These are phyloP conservation scores for Ormia ochracea DNA, from an alignment of 2,888 invertebrate genomes.

Conservation along the genomic window DNA sequence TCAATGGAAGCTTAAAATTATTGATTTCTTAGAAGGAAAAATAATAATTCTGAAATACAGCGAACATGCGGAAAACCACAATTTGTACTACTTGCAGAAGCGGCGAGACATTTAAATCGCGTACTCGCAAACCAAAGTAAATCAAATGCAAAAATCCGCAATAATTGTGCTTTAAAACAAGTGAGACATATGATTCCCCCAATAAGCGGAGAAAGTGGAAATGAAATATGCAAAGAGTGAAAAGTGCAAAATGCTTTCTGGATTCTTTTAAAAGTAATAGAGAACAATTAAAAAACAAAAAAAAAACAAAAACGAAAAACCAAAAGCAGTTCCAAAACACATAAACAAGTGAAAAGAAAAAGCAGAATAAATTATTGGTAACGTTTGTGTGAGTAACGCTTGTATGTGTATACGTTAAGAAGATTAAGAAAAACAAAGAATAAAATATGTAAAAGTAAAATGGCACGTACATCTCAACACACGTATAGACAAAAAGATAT, in stretches of 20 bases:
- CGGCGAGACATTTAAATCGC: not conserved
- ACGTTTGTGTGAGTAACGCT: not conserved
- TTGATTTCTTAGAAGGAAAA: conserved; percentile 14
- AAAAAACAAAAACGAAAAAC: conserved; percentile 5
- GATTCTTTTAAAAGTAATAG: not conserved
- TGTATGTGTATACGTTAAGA: conserved; percentile 38
- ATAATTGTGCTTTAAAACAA: not conserved
- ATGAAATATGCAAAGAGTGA: conserved; percentile 38
- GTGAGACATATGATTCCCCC: not conserved
- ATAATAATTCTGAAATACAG: too few species aligned
- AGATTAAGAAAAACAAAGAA: conserved; percentile 44
- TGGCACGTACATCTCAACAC: not conserved
- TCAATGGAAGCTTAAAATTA: conserved; percentile 40
- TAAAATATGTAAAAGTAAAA: conserved; percentile 11
- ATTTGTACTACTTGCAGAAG: conserved; percentile 12
- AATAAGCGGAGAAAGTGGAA: conserved; percentile 33
- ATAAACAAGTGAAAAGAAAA: not conserved
- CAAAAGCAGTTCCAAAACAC: not conserved
- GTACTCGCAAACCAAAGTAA: not conserved
- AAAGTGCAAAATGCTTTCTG: not conserved
- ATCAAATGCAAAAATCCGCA: conserved; percentile 21
- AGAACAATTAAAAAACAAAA: not conserved
- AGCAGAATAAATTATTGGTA: conserved; percentile 16
- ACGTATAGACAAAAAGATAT: too few species aligned
- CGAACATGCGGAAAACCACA: too few species aligned